Evolutionary conservation across 1,140 invertebrate genomes (phyloP).

Genomic region (Drosophila truncata): DNA sequence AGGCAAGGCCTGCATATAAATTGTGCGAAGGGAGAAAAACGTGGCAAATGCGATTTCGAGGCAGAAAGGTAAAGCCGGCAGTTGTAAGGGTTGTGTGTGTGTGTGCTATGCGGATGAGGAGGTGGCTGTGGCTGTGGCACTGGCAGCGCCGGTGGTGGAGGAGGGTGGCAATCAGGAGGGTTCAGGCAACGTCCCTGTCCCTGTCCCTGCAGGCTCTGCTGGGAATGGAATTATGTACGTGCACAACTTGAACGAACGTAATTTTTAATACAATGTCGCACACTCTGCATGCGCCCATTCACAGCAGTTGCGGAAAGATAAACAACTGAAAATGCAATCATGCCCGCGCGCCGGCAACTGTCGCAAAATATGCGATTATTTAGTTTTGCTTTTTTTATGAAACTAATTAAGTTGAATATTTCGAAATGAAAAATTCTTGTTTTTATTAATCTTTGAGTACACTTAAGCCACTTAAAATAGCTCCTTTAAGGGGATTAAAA

Average conservation of each 20-base stretch:
- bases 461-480: background rate
- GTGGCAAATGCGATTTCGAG: constrained; percentile 61
- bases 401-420: constrained; percentile 10
- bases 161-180: constrained; percentile 23
- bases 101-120: constrained; percentile 26
- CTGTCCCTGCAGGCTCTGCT: constrained; percentile 31
- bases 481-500: background rate
- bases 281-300: constrained; percentile 40
- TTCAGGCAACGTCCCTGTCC: constrained; percentile 32
- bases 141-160: constrained; percentile 4
- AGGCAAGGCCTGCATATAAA: constrained; percentile 53
- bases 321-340: constrained; percentile 37
- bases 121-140: constrained; percentile 10
- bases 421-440: background rate
- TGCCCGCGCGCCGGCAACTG: constrained; percentile 21
- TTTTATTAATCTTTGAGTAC: no score
- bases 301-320: constrained; percentile 50
- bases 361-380: constrained; percentile 31
- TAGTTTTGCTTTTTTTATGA: constrained; percentile 1
- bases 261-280: constrained; percentile 53
- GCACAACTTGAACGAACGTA: constrained; percentile 39
- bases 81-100: constrained; percentile 60
- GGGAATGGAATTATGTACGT: constrained; percentile 47
- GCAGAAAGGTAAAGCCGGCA: constrained; percentile 62
- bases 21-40: constrained; percentile 55